These are phyloP conservation scores for Halesus radiatus DNA, from an alignment of 1,140 invertebrate species.

Conservation along the genomic window DNA sequence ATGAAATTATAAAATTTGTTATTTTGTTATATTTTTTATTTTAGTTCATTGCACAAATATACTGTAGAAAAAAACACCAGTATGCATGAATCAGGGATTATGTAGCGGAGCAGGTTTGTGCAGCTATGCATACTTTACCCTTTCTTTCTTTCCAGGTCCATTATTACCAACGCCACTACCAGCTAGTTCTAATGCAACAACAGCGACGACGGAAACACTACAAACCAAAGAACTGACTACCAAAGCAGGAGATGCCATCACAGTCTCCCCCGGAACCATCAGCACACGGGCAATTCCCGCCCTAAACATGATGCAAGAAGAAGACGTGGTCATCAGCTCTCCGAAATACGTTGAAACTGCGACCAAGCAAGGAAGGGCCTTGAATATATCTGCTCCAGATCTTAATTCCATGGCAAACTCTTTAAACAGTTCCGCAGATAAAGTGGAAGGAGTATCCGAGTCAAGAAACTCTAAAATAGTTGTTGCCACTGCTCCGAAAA, in stretches of 20 bases:
- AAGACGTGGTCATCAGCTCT: conserved; percentile 19
- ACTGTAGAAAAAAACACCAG: too few species aligned
- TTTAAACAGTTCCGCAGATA: conserved; percentile 29
- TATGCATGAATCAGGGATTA: too few species aligned
- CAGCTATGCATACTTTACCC: neutral
- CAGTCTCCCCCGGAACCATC: conserved; percentile 5
- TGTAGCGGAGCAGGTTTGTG: too few species aligned
- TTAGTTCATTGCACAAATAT: too few species aligned
- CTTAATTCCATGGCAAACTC: conserved; percentile 40
- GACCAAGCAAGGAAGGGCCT: conserved; percentile 48
- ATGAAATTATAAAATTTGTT: too few species aligned
- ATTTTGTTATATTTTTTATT: too few species aligned
- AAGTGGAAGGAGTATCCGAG: neutral
- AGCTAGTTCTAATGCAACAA: neutral
- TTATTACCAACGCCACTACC: conserved; percentile 45
- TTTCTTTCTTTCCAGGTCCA: conserved; percentile 37
- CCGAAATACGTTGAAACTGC: conserved; percentile 22
- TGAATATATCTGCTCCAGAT: conserved; percentile 46
- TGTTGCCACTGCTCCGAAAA: conserved; percentile 26
- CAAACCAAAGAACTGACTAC: conserved; percentile 29
- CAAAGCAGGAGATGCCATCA: conserved; percentile 21
- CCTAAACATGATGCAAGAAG: conserved; percentile 41
- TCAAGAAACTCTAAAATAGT: too few species aligned
- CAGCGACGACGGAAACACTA: neutral
- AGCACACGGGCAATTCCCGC: conserved; percentile 9